Base-by-base conservation (phyloP, 1,140 invertebrate species). In the Neodiprion fabricii region DNA sequence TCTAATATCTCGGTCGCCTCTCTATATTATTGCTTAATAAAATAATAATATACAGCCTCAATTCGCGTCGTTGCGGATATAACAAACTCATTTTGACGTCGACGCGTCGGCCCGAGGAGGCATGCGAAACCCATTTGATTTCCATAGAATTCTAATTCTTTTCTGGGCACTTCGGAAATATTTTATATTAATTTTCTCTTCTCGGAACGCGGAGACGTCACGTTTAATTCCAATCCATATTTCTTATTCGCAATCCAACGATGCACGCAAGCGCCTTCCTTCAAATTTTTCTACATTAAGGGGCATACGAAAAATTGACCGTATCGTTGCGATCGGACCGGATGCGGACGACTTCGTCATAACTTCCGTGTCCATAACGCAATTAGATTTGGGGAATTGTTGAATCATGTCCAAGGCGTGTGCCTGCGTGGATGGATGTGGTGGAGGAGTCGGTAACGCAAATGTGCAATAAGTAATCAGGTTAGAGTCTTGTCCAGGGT, bases 61-160 rank as follows among this genome's bases (percentile, higher is more conserved):
- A 74, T 78, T 65, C 61, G 65, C 70, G 40, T 10, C 70, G 12
- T 47, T 47, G 68, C 12, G 14, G 21, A 47, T 69, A 47, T 28
- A 23, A 23, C 68, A 21, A 47, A 69, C 68, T 23, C 21, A 47
- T 47, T 23, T 69, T 23, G 21, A 5, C 21, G 68, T 21, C 14
- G 21, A 66, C 14, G 14, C 61, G 2, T 70, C 68, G 14, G 72
- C 68, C 70, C 71, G 70, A 71, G 72, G 78, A 76, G 67, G n/a
- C 73, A 48, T 70, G 75, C 71, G 76, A 75, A 75, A 49, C 74
- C 82, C 84, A 86, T 86, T 86, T 82, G 79, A 87, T 87, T 86
- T 85, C 48, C 85, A 87, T 87, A 86, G 82, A 87, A 87, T 87
- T 85, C 85, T 75, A 85, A 80, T 86, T 86, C 81, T 79, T 61